phyloP scores from a whole-genome alignment of 2,797 vertebrate species.

The Adelosebastes latens region DNA sequence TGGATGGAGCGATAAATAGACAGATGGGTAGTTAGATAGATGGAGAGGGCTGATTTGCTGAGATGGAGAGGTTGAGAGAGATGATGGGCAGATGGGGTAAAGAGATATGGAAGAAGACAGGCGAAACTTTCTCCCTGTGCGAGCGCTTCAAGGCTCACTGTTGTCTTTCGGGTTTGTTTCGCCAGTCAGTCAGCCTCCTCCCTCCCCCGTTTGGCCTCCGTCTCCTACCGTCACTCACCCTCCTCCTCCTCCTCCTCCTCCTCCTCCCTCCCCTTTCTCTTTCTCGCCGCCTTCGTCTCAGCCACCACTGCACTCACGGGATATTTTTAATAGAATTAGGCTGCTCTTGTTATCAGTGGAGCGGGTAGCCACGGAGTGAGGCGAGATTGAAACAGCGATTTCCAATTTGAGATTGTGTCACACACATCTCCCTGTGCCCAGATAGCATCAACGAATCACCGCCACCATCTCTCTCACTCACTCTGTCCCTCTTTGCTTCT shows the following conservation, averaged over 20 bases:
- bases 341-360: conserved; percentile 80
- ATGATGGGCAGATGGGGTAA: conserved; percentile 68
- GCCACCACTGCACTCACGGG: conserved; percentile 67
- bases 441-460: conserved; percentile 83
- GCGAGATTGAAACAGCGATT: conserved; percentile 87
- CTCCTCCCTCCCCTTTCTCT: neutral
- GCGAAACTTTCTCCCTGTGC: conserved; percentile 42
- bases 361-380: conserved; percentile 78
- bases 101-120: conserved; percentile 62
- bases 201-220: conserved; percentile 29
- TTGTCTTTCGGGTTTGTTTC: conserved; percentile 52
- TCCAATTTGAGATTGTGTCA: conserved; percentile 89
- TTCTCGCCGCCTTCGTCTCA: conserved; percentile 48
- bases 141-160: conserved; percentile 42
- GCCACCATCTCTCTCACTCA: conserved; percentile 75
- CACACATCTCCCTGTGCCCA: conserved; percentile 78
- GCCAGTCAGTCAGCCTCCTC: conserved; percentile 46
- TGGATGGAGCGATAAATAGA: conserved; percentile 70
- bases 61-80: conserved; percentile 59
- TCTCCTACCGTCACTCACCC: conserved; percentile 38
- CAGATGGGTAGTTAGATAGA: conserved; percentile 76
- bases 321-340: conserved; percentile 87
- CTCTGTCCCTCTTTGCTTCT: conserved; percentile 53
- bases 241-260: neutral
- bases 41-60: conserved; percentile 55